Conservation (phyloP, 2,888 invertebrate genomes). For the Tetragonula carbonaria region DNA sequence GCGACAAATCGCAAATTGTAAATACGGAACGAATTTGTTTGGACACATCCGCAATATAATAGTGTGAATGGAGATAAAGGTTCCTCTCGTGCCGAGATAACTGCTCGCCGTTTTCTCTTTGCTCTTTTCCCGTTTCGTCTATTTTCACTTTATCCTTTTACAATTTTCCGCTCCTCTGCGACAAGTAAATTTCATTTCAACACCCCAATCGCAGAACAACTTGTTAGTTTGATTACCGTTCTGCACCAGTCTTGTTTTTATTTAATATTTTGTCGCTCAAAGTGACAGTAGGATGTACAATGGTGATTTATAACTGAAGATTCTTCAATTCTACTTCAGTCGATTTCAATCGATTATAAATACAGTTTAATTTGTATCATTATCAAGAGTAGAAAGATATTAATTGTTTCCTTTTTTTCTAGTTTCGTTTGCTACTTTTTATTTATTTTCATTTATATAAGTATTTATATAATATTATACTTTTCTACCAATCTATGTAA, state of each 20-base stretch:
- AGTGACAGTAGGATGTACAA: neutral
- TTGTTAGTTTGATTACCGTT: conserved; percentile 4
- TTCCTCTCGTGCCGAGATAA: conserved; percentile 50
- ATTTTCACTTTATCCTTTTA: conserved; percentile 43
- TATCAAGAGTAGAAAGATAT: neutral
- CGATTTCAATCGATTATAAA: neutral
- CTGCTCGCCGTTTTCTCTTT: conserved; percentile 29
- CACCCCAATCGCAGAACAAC: conserved; percentile 39
- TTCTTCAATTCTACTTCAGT: neutral
- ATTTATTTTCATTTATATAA: too few relatives aligned
- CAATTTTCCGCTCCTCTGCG: conserved; percentile 27
- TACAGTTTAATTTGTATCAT: neutral
- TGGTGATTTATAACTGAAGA: neutral
- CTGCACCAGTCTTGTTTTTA: neutral
- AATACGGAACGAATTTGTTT: conserved; percentile 58
- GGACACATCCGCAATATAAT: conserved; percentile 46
- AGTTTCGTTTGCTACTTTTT: too few relatives aligned
- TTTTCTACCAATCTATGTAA: too few relatives aligned
- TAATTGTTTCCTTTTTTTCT: neutral
- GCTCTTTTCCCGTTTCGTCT: conserved; percentile 26
- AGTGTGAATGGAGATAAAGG: conserved; percentile 49
- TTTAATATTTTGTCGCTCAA: neutral
- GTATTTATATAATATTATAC: too few relatives aligned
- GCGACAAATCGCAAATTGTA: conserved; percentile 58
- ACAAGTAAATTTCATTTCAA: conserved; percentile 36